Base-by-base conservation (phyloP, 2,888 invertebrate genomes). In the Tineola bisselliella region DNA sequence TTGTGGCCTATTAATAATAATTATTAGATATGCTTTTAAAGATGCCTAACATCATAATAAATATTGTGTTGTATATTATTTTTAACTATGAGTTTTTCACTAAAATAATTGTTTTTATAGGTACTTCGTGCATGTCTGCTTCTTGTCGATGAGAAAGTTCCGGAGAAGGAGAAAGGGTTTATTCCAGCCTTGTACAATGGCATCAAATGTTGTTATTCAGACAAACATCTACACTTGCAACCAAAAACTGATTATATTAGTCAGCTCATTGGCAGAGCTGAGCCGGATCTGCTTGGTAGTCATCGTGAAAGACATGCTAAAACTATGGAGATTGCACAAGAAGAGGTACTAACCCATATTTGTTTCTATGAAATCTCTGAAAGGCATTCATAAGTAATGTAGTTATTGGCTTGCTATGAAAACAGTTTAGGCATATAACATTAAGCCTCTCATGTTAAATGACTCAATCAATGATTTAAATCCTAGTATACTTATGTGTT, bases 321-420 rank as follows among this genome's bases (percentile, higher is more conserved):
- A 84, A 97, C 97, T n/a, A 83, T 98, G 69, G 97, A 97, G 88
- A 96, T 97, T 66, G 97, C 97, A 68, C 97, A 98, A 82, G 97
- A 97, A 81, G 97, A 98, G 87, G 87, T 80, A 63, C 66, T 10
- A 43, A 43, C 8, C 6, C 6, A 4, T 25, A 25, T 6, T 6
- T 25, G 6, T 25, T 25, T 25, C 25, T 25, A n/a, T n/a, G n/a
- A n/a, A n/a, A n/a, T n/a, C n/a, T n/a, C n/a, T n/a, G n/a, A n/a
- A n/a, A n/a, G n/a, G n/a, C n/a, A n/a, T n/a, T n/a, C n/a, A n/a
- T n/a, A n/a, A n/a, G n/a, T n/a, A n/a, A n/a, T n/a, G n/a, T n/a
- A n/a, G n/a, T n/a, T n/a, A n/a, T n/a, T n/a, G n/a, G n/a, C n/a
- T n/a, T n/a, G n/a, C n/a, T n/a, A n/a, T n/a, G n/a, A n/a, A n/a